phyloP scores from a whole-genome alignment of 2,888 invertebrate species.

The Pammene fasciana region DNA sequence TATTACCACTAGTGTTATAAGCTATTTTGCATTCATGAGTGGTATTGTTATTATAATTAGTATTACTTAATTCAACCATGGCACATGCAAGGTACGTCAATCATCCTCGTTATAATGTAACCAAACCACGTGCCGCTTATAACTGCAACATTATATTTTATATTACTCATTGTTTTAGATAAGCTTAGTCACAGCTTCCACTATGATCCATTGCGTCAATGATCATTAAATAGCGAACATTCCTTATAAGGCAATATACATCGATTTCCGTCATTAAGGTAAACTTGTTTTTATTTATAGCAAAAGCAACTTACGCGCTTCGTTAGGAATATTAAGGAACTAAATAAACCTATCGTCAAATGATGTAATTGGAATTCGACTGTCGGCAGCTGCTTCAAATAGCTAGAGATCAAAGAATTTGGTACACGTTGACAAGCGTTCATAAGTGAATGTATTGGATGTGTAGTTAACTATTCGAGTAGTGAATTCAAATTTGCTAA shows the following conservation, averaged over 20 bases:
- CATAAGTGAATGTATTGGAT: constrained; percentile 44
- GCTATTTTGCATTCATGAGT: constrained; percentile 35
- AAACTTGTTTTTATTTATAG: constrained; percentile 31
- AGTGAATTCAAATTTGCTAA: constrained; percentile 41
- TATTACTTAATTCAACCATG: constrained; percentile 33
- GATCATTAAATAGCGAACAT: constrained; percentile 36
- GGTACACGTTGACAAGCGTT: constrained; percentile 50
- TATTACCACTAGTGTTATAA: constrained; percentile 35
- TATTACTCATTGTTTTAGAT: constrained; percentile 62
- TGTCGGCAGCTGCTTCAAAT: constrained; percentile 44
- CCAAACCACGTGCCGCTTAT: constrained; percentile 36
- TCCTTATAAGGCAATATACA: constrained; percentile 24
- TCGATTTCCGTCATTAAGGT: constrained; percentile 27
- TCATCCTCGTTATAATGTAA: constrained; percentile 40
- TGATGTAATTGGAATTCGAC: constrained; percentile 51
- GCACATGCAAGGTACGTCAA: constrained; percentile 29
- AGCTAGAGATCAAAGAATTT: constrained; percentile 56
- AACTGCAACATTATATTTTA: constrained; percentile 45
- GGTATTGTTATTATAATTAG: constrained; percentile 40
- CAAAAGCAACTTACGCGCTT: constrained; percentile 19
- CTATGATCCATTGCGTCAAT: constrained; percentile 49
- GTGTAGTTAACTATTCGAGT: constrained; percentile 18
- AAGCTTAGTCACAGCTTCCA: constrained; percentile 55
- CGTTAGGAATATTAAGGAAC: constrained; percentile 35
- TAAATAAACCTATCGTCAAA: constrained; percentile 45